Conservation (phyloP, 2,797 vertebrate species). For the Florisuga fusca region DNA sequence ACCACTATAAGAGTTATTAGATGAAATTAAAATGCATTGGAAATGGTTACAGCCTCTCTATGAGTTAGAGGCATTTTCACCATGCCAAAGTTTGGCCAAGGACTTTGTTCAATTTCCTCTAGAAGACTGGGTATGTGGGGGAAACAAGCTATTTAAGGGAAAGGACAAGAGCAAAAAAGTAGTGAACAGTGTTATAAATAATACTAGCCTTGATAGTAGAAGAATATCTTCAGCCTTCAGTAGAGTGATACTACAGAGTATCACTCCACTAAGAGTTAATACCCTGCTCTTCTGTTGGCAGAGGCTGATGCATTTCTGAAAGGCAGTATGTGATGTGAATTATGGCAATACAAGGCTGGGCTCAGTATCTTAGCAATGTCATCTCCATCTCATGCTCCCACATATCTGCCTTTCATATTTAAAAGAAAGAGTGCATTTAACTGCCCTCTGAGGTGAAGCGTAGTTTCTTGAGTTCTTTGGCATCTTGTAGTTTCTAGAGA, state of each 20-base stretch:
- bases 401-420: not conserved
- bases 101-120: not conserved
- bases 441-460: not conserved
- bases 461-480: not conserved
- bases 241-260: not conserved
- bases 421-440: not conserved
- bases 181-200: not conserved
- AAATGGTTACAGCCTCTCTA: not conserved
- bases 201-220: not conserved
- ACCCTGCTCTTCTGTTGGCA: not conserved
- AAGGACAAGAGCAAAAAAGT: not conserved
- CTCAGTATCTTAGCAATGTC: not conserved
- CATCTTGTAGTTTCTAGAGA: not conserved
- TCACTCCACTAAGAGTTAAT: not conserved
- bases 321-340: not conserved
- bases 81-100: not conserved
- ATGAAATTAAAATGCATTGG: not conserved
- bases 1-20: not conserved
- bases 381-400: not conserved
- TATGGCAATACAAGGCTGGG: not conserved
- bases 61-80: not conserved
- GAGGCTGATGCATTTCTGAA: not conserved
- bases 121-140: not conserved
- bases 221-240: not conserved
- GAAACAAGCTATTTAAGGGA: not conserved